A percentile compares a stretch with the other conserved stretches of the same genome.
phyloP scores from a whole-genome alignment of 2,888 invertebrate genomes.

The Abrostola tripartita region DNA sequence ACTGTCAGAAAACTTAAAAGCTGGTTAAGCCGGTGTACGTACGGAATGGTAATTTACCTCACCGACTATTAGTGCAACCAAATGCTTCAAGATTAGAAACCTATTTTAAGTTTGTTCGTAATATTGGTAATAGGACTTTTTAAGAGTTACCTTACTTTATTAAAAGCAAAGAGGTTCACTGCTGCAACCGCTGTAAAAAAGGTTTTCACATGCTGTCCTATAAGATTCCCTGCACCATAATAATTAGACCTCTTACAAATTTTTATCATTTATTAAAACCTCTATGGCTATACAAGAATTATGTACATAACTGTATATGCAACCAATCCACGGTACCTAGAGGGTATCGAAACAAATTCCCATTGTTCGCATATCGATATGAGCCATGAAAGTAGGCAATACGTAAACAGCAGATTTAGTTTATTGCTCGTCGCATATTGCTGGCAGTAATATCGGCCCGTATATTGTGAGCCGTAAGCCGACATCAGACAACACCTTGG shows the following conservation, averaged over 20 bases:
- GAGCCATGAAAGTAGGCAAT: conserved; percentile 14
- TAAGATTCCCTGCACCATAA: no score
- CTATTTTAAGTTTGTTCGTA: no score
- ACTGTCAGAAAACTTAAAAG: conserved; percentile 72
- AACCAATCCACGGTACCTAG: no score
- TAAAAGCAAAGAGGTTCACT: no score
- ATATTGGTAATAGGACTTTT: no score
- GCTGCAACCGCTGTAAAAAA: no score
- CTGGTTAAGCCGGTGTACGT: conserved; percentile 61
- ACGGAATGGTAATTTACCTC: conserved; percentile 49
- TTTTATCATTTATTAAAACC: no score
- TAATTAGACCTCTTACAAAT: no score
- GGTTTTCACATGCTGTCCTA: no score
- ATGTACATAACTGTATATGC: no score
- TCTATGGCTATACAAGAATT: no score
- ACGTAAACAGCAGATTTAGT: conserved; percentile 34
- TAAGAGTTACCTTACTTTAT: no score
- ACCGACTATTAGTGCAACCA: not conserved
- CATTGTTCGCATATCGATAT: conserved; percentile 12
- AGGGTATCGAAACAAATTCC: not conserved
- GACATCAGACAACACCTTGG: conserved; percentile 85
- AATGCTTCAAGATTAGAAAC: not conserved
- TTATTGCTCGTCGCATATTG: conserved; percentile 45
- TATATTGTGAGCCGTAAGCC: conserved; percentile 70
- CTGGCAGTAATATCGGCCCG: conserved; percentile 51